These are phyloP conservation scores for Oscarella lobularis DNA, from an alignment of 37 sponge, comb jelly and placozoan genomes.

Conservation along the genomic window DNA sequence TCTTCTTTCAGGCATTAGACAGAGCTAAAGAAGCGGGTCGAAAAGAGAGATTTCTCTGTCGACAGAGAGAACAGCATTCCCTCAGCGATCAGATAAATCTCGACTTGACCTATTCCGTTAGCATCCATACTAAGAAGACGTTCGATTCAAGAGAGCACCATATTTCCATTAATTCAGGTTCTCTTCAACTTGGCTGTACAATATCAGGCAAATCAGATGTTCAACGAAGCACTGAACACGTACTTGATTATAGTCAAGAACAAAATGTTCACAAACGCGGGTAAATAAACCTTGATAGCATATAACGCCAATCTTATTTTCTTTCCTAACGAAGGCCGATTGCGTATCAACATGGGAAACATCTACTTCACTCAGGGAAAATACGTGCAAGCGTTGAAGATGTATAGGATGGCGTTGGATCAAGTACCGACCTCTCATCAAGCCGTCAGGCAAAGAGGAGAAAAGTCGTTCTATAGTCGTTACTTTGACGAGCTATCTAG, in stretches of 20 bases:
- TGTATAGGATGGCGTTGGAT: constrained; percentile 95
- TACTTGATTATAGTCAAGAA: constrained; percentile 94
- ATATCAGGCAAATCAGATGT: constrained; percentile 66
- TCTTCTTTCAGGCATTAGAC: constrained; percentile 59
- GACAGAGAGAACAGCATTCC: constrained; percentile 57
- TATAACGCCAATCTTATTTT: background rate
- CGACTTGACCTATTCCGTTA: constrained; percentile 82
- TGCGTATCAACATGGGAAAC: constrained; percentile 95
- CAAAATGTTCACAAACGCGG: constrained; percentile 81
- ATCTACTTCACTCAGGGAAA: constrained; percentile 84
- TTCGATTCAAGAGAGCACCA: too few relatives aligned
- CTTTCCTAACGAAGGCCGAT: constrained; percentile 39
- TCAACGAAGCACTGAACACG: constrained; percentile 77
- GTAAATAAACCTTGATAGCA: constrained; percentile 8
- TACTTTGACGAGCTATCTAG: constrained; percentile 15
- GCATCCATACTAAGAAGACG: too few relatives aligned
- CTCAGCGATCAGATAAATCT: constrained; percentile 65
- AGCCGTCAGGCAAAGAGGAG: constrained; percentile 6
- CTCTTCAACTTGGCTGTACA: constrained; percentile 84
- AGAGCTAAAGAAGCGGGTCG: constrained; percentile 86
- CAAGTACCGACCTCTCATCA: constrained; percentile 68
- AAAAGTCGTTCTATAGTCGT: background rate
- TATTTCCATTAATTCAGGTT: constrained; percentile 26
- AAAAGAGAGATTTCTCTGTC: constrained; percentile 79
- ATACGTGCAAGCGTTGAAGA: constrained; percentile 88